Conservation (phyloP, 2,797 vertebrate species). For the Epinephelus coioides region DNA sequence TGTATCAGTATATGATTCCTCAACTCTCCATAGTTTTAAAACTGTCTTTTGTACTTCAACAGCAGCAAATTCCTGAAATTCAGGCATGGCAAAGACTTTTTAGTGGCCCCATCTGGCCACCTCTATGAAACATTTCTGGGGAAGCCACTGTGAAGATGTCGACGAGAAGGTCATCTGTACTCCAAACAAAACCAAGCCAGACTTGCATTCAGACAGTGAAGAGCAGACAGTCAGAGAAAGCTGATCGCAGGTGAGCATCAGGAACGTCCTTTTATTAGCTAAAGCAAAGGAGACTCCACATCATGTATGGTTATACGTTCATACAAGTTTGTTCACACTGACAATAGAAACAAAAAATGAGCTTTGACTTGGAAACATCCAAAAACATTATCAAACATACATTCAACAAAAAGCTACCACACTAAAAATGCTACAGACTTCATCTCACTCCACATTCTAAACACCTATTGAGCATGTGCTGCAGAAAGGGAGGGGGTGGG, state of each 20-base stretch:
- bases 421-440: conserved; percentile 75
- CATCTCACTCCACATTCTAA: conserved; percentile 63
- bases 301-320: conserved; percentile 78
- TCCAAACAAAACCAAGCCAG: conserved; percentile 27
- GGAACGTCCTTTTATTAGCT: conserved; percentile 95
- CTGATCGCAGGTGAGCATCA: conserved; percentile 71
- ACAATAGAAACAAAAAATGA: conserved; percentile 69
- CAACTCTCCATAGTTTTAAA: too few relatives aligned
- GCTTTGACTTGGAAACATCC: conserved; percentile 73
- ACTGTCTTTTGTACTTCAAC: too few relatives aligned
- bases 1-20: too few relatives aligned
- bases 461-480: conserved; percentile 59
- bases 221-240: conserved; percentile 67
- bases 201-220: conserved; percentile 59
- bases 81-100: too few relatives aligned
- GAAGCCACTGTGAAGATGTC: neutral
- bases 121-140: too few relatives aligned
- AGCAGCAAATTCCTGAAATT: too few relatives aligned
- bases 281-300: conserved; percentile 89
- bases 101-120: too few relatives aligned
- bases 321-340: conserved; percentile 84
- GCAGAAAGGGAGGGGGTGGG: neutral
- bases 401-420: conserved; percentile 68
- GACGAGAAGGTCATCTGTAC: conserved; percentile 9
- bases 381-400: conserved; percentile 71